phyloP scores from a whole-genome alignment of 35 echinoderm and acorn worm species.

The Diadema setosum region DNA sequence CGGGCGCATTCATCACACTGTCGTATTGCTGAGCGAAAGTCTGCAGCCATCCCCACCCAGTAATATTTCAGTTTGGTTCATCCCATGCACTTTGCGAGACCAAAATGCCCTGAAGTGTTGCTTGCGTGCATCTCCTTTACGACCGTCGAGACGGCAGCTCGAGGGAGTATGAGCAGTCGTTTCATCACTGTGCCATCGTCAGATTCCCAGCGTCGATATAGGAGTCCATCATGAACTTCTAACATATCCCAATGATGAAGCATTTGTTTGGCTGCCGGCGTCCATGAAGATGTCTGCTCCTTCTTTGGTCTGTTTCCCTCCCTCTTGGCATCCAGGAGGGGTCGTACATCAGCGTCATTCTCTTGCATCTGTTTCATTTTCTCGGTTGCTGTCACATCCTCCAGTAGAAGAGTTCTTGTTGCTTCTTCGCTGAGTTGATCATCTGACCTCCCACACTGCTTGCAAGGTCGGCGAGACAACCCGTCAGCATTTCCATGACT shows the following conservation, averaged over 20 bases:
- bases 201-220: constrained; percentile 49
- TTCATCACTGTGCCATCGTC: constrained; percentile 8
- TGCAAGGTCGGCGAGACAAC: constrained; percentile 24
- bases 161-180: constrained; percentile 39
- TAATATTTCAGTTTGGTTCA: neutral
- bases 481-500: constrained; percentile 28
- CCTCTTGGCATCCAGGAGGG: neutral
- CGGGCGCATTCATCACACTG: neutral
- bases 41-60: neutral
- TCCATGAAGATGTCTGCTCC: neutral
- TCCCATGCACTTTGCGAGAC: neutral
- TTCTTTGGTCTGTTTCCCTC: neutral
- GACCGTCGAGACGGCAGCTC: neutral
- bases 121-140: neutral
- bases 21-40: neutral
- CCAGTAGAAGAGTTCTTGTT: neutral
- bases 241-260: constrained; percentile 23
- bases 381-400: neutral
- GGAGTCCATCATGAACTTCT: neutral
- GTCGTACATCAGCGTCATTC: neutral
- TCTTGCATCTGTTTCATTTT: neutral
- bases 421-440: neutral
- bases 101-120: neutral
- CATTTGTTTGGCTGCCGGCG: neutral
- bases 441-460: neutral